A percentile compares a stretch with the other conserved stretches of the same genome.
phyloP scores from a whole-genome alignment of 2,113 vertebrate species.

The Coregonus clupeaformis region DNA sequence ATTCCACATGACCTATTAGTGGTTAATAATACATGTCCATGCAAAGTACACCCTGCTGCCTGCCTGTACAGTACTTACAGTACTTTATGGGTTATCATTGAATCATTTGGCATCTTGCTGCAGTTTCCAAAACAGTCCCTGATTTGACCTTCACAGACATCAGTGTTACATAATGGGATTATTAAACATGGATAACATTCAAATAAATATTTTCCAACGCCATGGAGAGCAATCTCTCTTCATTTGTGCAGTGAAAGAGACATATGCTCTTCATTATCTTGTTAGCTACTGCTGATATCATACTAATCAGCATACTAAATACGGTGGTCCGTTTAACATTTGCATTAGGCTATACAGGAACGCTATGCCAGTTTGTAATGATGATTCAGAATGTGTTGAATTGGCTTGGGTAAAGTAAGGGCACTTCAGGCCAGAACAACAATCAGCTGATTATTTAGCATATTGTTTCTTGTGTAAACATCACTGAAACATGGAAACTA shows the following conservation, averaged over 20 bases:
- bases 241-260: slow-evolving; percentile 36
- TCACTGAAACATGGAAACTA: too few relatives aligned
- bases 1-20: neutral
- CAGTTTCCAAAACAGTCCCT: slow-evolving; percentile 19
- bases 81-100: neutral
- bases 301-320: slow-evolving; percentile 27
- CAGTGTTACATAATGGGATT: slow-evolving; percentile 36
- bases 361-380: too few relatives aligned
- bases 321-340: slow-evolving; percentile 18
- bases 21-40: neutral
- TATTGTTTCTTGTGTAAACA: too few relatives aligned
- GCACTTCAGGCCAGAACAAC: slow-evolving; percentile 13
- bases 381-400: neutral
- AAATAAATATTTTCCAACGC: slow-evolving; percentile 34
- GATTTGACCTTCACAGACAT: slow-evolving; percentile 42
- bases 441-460: slow-evolving; percentile 9
- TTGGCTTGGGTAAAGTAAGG: slow-evolving; percentile 26
- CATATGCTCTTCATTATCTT: slow-evolving; percentile 48
- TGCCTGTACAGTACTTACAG: neutral
- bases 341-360: slow-evolving; percentile 4
- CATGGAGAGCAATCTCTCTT: slow-evolving; percentile 38
- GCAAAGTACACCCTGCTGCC: neutral
- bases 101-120: neutral
- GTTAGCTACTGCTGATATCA: slow-evolving; percentile 32
- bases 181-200: slow-evolving; percentile 20